Evolutionary conservation across 1,140 invertebrate genomes (phyloP).

Genomic region (Gyrodactylus bullatarudis): DNA sequence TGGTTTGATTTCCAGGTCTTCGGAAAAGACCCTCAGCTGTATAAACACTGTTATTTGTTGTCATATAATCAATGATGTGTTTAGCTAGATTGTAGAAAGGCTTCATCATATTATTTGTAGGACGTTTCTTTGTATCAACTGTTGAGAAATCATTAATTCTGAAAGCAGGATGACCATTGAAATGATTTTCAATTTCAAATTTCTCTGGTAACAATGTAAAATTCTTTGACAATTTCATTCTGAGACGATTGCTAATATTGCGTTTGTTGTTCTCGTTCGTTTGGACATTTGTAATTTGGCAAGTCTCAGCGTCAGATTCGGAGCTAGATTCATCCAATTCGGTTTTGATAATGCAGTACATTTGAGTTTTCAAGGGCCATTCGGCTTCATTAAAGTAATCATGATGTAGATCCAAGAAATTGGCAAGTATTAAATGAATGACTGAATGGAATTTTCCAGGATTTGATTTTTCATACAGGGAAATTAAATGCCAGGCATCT

Average conservation of each 20-base stretch:
- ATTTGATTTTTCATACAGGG: background rate
- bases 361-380: background rate
- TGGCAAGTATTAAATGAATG: background rate
- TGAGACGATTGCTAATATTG: background rate
- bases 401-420: background rate
- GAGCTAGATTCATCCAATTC: background rate
- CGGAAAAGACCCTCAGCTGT: background rate
- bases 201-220: background rate
- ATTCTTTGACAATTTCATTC: background rate
- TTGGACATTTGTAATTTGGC: background rate
- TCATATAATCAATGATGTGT: background rate
- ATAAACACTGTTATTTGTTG: background rate
- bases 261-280: background rate
- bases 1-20: background rate
- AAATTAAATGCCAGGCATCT: background rate
- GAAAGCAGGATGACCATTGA: background rate
- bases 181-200: no score
- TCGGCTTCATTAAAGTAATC: background rate
- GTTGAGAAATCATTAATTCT: background rate
- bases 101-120: background rate
- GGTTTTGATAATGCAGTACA: background rate
- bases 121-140: background rate
- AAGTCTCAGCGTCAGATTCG: background rate
- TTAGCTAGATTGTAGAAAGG: background rate
- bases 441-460: background rate